phyloP scores from a whole-genome alignment of 2,888 invertebrate species.

The Pristionchus entomophagus region DNA sequence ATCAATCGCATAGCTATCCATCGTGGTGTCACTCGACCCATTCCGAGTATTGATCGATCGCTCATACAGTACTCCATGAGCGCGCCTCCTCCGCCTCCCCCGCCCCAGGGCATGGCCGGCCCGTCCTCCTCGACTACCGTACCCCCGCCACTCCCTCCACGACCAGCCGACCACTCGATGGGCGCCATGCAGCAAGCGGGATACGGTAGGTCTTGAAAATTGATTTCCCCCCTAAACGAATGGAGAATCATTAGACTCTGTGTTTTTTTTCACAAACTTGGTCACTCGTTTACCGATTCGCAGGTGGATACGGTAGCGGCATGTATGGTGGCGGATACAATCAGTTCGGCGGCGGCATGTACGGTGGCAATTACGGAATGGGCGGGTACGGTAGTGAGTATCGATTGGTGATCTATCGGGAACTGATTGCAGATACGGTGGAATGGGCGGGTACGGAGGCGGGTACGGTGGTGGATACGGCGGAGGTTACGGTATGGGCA shows the following conservation, averaged over 20 bases:
- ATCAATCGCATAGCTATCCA: no score
- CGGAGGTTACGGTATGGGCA: conserved; percentile 54
- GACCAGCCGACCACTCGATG: conserved; percentile 48
- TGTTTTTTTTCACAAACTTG: no score
- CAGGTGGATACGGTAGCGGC: conserved; percentile 49
- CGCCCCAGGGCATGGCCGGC: neutral
- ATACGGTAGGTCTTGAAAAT: conserved; percentile 48
- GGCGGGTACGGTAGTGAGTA: no score
- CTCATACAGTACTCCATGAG: conserved; percentile 20
- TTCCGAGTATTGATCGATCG: no score
- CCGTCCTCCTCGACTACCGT: neutral
- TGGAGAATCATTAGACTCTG: neutral
- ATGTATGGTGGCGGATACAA: conserved; percentile 53
- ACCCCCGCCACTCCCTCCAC: conserved; percentile 35
- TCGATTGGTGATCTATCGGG: no score
- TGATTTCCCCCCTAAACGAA: neutral
- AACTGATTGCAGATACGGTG: conserved; percentile 2
- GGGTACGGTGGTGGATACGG: conserved; percentile 46
- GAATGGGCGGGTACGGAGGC: conserved; percentile 37
- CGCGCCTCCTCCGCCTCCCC: conserved; percentile 33
- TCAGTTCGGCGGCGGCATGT: conserved; percentile 51
- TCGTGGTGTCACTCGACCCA: no score
- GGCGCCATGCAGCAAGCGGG: conserved; percentile 50
- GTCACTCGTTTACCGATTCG: no score
- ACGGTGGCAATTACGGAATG: conserved; percentile 40